Evolutionary conservation across 2,888 invertebrate genomes (phyloP), one percentile per base, ranked within the genome.

Genomic region (Endotricha flammealis): DNA sequence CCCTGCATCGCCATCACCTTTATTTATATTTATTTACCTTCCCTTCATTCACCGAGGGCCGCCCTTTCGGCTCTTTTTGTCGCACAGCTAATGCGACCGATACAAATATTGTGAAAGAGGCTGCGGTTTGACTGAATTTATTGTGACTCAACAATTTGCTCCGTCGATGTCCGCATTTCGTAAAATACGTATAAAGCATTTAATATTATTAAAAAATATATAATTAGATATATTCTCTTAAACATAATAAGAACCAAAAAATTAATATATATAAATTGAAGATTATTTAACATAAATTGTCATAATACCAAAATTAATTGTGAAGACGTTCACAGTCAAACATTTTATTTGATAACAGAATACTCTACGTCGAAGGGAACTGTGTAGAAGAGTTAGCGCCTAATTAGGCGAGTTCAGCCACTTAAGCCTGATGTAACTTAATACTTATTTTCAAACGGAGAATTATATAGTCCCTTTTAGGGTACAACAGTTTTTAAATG

Each of bases 11-110:
- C 72, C 76, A 66, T 76, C 67, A 72, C 77, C 81, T 83, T 85
- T 83, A 86, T 85, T 86, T 85, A 83, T 86, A 82, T 85, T 86
- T 86, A 86, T 86, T 86, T 86, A 85, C 83, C 83, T 83, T 82
- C 83, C 82, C 81, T 85, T 83, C 85, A 85, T 85, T 85, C 82
- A 85, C 74, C 72, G 69, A 76, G 75, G 68, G 77, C 80, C 82
- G 83, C 81, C 86, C 78, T 82, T 83, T 83, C 82, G 81, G 83
- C 73, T 77, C 74, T 82, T 86, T 86, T 85, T 85, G 83, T 77
- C 80, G 73, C 73, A 55, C 63, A 63, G 64, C n/a, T 69, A 72
- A 73, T 72, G 70, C 72, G 67, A 67, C 76, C 77, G 83, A 77
- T 77, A 85, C 83, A 85, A 86, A 86, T 83, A 85, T 85, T 86